Evolutionary conservation across 2,113 vertebrate genomes (phyloP).

Genomic region (Mormoops blainvillei): DNA sequence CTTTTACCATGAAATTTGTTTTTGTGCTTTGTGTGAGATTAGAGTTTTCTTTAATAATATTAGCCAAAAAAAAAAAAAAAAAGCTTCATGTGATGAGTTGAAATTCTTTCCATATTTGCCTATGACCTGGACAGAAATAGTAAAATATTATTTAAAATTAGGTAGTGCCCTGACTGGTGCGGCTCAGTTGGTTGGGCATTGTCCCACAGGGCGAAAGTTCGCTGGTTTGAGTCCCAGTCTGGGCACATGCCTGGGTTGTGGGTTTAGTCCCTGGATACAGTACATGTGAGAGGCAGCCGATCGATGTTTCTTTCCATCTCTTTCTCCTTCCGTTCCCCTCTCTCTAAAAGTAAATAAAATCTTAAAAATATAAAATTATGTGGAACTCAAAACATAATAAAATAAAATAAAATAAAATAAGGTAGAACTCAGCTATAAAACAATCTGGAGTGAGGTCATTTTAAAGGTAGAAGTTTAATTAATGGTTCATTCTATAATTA

Average conservation of each 20-base stretch:
- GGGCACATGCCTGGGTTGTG: too few relatives aligned
- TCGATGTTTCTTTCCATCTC: too few relatives aligned
- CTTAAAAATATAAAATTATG: neutral
- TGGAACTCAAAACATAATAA: neutral
- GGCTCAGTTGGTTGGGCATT: too few relatives aligned
- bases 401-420: neutral
- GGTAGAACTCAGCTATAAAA: neutral
- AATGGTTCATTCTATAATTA: neutral
- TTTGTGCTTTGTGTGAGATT: neutral
- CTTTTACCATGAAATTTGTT: neutral
- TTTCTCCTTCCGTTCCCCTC: too few relatives aligned
- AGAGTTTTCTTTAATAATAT: neutral
- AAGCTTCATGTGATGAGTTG: neutral
- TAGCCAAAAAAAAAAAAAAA: neutral
- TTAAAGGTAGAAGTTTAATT: neutral
- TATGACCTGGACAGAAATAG: neutral
- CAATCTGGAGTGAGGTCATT: neutral
- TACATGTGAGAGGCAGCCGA: too few relatives aligned
- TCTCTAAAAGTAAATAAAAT: too few relatives aligned
- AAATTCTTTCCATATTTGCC: slow-evolving; percentile 17
- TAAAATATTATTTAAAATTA: neutral
- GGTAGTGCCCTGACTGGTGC: neutral
- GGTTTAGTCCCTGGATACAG: too few relatives aligned
- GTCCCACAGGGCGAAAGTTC: too few relatives aligned
- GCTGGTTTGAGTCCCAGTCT: too few relatives aligned